phyloP scores from a whole-genome alignment of 2,888 invertebrate species.

The Caenorhabditis imperialis region DNA sequence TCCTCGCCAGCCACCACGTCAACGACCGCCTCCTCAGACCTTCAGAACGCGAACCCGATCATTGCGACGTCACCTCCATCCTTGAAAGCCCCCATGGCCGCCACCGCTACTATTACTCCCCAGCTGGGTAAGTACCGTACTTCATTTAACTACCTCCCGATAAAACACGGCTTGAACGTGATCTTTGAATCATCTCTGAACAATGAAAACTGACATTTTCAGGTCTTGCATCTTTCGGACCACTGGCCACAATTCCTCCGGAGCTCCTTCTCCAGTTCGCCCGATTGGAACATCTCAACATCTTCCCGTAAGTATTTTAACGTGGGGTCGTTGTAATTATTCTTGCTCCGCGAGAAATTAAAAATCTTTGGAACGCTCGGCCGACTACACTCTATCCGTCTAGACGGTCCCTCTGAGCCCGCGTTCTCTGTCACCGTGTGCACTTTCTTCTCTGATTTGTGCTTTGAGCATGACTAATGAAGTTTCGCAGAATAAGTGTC shows the following conservation, averaged over 20 bases:
- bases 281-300: slow-evolving; percentile 25
- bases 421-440: too few relatives aligned
- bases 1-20: slow-evolving; percentile 12
- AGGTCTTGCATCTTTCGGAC: slow-evolving; percentile 23
- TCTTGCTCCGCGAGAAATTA: too few relatives aligned
- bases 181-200: too few relatives aligned
- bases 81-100: background rate
- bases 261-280: slow-evolving; percentile 35
- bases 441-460: slow-evolving; percentile 34
- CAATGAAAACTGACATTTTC: background rate
- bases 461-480: slow-evolving; percentile 20
- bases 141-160: too few relatives aligned
- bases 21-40: slow-evolving; percentile 8
- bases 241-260: slow-evolving; percentile 20
- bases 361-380: too few relatives aligned
- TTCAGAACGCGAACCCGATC: slow-evolving; percentile 50
- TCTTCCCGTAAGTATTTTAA: slow-evolving; percentile 39
- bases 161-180: too few relatives aligned
- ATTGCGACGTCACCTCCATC: slow-evolving; percentile 20
- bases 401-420: slow-evolving; percentile 24
- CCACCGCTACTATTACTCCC: slow-evolving; percentile 22
- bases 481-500: slow-evolving; percentile 12
- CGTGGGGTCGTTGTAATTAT: too few relatives aligned
- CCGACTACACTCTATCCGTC: slow-evolving; percentile 2
- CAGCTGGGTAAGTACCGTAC: slow-evolving; percentile 42